Evolutionary conservation across 2,797 vertebrate genomes (phyloP), one percentile per base, ranked within the genome.

Genomic region (Chanos chanos): DNA sequence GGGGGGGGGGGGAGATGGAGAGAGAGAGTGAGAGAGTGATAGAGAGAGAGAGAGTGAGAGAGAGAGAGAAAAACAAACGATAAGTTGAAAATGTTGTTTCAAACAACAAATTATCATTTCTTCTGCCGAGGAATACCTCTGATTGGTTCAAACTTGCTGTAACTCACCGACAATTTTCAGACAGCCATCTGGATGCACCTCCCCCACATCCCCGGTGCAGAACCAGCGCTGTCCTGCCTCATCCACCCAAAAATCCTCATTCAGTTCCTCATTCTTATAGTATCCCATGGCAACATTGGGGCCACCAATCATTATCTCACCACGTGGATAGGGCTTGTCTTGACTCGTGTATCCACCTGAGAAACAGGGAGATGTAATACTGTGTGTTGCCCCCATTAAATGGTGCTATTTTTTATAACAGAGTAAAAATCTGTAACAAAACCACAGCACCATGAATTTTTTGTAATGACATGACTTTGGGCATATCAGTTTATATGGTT

Each of bases 201-300:
- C 92, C 12, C 92, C 92, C 47, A 94, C 89, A 47, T 94, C 92
- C 41, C 92, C 92, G 6, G 92, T 92, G 43, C 88, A 91, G 78
- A 94, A 93, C 92, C 92, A 94, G 25, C 89, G 83, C 75, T 94
- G 92, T 1, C 90, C 89, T 0, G 82, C 85, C 68, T 88, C 86
- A 57, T 94, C 92, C 44, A 87, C n/a, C 48, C 77, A 86, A 73
- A 91, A 94, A 59, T 93, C 92, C 50, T 91, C 89, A 25, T 80
- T 78, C 1, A 86, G 89, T 55, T 83, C 85, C 54, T 89, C 84
- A 0, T 86, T 89, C 76, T 86, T 89, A 66, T 90, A 94, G 76
- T 94, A 94, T 3, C 92, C 92, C 87, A 91, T 80, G 0, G 92
- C 90, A 67, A 94, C 91, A 1, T 91, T 94, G 1, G 89, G 88